phyloP scores from a whole-genome alignment of 2,113 vertebrate species.

The Neolamprologus falcicula region DNA sequence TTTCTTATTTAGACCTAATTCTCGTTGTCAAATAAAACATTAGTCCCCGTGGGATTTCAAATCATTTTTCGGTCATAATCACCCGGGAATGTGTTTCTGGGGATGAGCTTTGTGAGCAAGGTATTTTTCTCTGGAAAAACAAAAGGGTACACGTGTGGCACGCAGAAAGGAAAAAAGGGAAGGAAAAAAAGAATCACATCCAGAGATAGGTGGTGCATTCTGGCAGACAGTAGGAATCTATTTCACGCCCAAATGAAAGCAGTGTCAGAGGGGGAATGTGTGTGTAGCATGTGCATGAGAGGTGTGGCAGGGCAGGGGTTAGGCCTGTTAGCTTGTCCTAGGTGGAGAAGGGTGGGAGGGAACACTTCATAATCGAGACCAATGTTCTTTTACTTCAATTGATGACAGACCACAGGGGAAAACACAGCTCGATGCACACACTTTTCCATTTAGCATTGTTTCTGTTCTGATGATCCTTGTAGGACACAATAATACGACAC shows the following conservation, averaged over 20 bases:
- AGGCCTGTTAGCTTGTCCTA: slow-evolving; percentile 59
- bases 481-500: neutral
- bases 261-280: slow-evolving; percentile 58
- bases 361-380: slow-evolving; percentile 38
- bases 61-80: slow-evolving; percentile 57
- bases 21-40: slow-evolving; percentile 66
- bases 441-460: neutral
- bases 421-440: slow-evolving; percentile 4
- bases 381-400: slow-evolving; percentile 18
- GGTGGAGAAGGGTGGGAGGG: slow-evolving; percentile 36
- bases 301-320: slow-evolving; percentile 64
- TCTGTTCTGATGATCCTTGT: neutral
- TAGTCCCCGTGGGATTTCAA: slow-evolving; percentile 64
- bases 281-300: slow-evolving; percentile 53
- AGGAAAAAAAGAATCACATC: slow-evolving; percentile 24
- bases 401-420: slow-evolving; percentile 26
- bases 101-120: slow-evolving; percentile 7
- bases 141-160: slow-evolving; percentile 48
- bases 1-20: slow-evolving; percentile 69
- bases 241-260: slow-evolving; percentile 70
- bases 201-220: slow-evolving; percentile 65
- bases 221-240: slow-evolving; percentile 66
- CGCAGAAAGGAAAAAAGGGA: neutral
- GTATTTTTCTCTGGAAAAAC: slow-evolving; percentile 41
- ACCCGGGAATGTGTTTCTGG: slow-evolving; percentile 56